Evolutionary conservation across 2,888 invertebrate species (phyloP).

Genomic region (Ormyrus thymus): DNA sequence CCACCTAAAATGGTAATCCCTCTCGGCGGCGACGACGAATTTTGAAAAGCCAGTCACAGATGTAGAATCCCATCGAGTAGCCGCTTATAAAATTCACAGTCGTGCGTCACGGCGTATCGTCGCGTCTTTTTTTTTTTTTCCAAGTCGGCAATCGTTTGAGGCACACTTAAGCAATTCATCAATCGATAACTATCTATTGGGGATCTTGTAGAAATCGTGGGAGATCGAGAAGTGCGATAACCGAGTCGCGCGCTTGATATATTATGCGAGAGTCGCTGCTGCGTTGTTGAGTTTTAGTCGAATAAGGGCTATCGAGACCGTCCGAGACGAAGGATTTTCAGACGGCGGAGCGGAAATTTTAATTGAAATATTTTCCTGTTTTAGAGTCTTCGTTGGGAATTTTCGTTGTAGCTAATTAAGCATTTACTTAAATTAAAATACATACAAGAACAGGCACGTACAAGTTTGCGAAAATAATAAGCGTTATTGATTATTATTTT

Average conservation of each 20-base stretch:
- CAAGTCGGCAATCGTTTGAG: constrained; percentile 55
- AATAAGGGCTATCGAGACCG: background rate
- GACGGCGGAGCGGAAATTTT: constrained; percentile 47
- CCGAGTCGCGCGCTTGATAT: constrained; percentile 33
- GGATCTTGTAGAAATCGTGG: constrained; percentile 59
- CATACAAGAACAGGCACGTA: background rate
- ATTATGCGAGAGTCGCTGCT: constrained; percentile 28
- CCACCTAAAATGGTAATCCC: constrained; percentile 43
- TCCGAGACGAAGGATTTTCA: constrained; percentile 23
- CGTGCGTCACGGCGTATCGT: constrained; percentile 35
- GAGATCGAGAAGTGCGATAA: constrained; percentile 55
- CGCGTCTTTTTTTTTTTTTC: constrained; percentile 5
- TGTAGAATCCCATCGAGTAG: background rate
- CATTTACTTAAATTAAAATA: too few species aligned
- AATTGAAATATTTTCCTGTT: constrained; percentile 55
- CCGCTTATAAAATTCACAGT: constrained; percentile 37
- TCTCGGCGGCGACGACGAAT: background rate
- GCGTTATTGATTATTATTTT: background rate
- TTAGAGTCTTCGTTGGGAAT: constrained; percentile 1
- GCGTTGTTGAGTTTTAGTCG: constrained; percentile 8
- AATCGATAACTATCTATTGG: constrained; percentile 57
- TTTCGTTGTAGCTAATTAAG: too few species aligned
- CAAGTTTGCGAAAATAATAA: background rate
- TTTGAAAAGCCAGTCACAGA: constrained; percentile 33
- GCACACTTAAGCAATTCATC: constrained; percentile 59